Conservation (phyloP, 2,888 invertebrate genomes). For the Acronicta aceris region DNA sequence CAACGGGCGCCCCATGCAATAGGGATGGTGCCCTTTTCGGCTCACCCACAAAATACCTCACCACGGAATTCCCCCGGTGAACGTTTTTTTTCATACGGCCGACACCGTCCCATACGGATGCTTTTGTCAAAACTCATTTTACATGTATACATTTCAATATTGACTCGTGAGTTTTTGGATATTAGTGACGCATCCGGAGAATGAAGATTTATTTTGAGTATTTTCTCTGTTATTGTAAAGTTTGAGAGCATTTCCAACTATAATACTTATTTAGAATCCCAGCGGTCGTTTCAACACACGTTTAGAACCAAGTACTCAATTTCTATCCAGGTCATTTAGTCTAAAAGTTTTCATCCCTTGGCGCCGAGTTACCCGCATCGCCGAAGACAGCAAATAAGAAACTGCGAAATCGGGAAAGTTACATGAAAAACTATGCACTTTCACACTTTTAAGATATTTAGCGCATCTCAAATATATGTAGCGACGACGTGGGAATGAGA, state of each 20-base stretch:
- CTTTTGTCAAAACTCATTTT: constrained; percentile 43
- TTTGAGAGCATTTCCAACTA: constrained; percentile 43
- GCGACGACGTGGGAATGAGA: constrained; percentile 70
- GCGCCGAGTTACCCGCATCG: constrained; percentile 57
- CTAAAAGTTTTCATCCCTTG: constrained; percentile 77
- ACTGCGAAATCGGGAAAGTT: constrained; percentile 71
- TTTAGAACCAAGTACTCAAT: constrained; percentile 67
- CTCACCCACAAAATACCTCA: constrained; percentile 79
- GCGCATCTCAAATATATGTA: constrained; percentile 67
- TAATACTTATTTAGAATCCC: constrained; percentile 46
- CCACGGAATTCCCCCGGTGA: constrained; percentile 81
- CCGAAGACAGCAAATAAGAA: constrained; percentile 69
- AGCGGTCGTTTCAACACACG: constrained; percentile 56
- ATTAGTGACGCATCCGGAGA: constrained; percentile 13
- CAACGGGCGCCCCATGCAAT: constrained; percentile 71
- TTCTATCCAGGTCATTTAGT: constrained; percentile 78
- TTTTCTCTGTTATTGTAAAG: constrained; percentile 28
- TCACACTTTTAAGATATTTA: constrained; percentile 69
- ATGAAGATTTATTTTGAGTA: constrained; percentile 15
- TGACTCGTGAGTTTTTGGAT: constrained; percentile 22
- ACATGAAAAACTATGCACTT: constrained; percentile 75
- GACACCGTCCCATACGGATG: constrained; percentile 57
- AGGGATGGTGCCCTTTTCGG: constrained; percentile 74
- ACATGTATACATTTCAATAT: constrained; percentile 23
- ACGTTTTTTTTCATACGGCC: constrained; percentile 70